These are phyloP conservation scores for Reticulitermes speratus DNA, from an alignment of 1,140 invertebrate genomes.

Conservation along the genomic window DNA sequence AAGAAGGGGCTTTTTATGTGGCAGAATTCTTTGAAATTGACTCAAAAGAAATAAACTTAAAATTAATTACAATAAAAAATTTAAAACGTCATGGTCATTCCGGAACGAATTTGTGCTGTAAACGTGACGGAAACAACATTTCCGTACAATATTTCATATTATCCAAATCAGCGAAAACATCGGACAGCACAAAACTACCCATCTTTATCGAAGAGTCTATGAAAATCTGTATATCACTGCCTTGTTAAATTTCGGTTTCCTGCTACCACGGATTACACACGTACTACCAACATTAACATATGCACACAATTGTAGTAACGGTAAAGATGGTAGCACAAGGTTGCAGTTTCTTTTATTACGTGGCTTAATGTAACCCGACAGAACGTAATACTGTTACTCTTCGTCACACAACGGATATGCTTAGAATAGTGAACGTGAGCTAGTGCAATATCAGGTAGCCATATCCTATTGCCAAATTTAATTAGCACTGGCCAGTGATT, in stretches of 20 bases:
- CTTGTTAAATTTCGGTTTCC: not conserved
- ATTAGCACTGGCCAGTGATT: too few species aligned
- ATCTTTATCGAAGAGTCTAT: not conserved
- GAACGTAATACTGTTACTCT: too few species aligned
- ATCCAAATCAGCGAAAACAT: not conserved
- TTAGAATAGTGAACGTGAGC: too few species aligned
- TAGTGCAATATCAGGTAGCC: too few species aligned
- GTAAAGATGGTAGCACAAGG: not conserved
- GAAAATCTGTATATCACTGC: not conserved
- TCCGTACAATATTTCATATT: not conserved
- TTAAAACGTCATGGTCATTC: not conserved
- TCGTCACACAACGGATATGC: too few species aligned
- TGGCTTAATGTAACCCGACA: too few species aligned
- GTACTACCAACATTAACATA: not conserved
- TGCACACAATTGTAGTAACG: not conserved
- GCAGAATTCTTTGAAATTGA: not conserved
- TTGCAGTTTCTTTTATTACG: not conserved
- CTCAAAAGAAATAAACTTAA: not conserved
- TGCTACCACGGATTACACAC: not conserved
- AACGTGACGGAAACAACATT: not conserved
- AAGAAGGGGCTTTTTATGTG: conserved; percentile 14
- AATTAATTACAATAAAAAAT: not conserved
- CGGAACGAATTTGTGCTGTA: not conserved
- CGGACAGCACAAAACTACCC: conserved; percentile 8
- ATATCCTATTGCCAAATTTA: too few species aligned